phyloP scores from a whole-genome alignment of 2,113 vertebrate species.

The Thryonomys swinderianus region DNA sequence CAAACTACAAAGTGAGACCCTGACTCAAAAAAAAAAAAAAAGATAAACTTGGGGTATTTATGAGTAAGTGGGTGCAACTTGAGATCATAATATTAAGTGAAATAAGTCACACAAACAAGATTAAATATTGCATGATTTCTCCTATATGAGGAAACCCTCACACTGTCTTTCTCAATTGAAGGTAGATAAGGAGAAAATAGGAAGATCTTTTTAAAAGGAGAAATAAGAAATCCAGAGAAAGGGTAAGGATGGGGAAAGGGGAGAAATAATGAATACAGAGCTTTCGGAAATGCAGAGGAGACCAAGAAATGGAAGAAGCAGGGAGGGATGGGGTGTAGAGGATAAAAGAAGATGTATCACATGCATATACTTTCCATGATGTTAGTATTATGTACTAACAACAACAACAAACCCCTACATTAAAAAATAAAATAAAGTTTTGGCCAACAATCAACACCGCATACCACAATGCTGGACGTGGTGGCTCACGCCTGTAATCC shows the following conservation, averaged over 20 bases:
- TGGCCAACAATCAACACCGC: too few relatives aligned
- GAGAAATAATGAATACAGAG: background rate
- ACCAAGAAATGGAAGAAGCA: background rate
- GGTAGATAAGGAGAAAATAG: background rate
- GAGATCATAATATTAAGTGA: background rate
- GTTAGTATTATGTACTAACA: background rate
- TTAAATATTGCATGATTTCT: background rate
- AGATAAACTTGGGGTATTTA: background rate
- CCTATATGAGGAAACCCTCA: background rate
- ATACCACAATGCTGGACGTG: too few relatives aligned
- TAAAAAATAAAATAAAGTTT: background rate
- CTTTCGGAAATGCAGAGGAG: background rate
- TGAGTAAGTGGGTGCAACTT: background rate
- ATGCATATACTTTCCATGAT: background rate
- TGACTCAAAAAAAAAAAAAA: too few relatives aligned
- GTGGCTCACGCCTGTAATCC: too few relatives aligned
- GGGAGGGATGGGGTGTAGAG: too few relatives aligned
- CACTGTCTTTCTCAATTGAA: background rate
- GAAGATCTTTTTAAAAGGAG: background rate
- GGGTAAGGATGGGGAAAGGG: too few relatives aligned
- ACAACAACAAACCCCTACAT: background rate
- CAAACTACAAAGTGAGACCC: too few relatives aligned
- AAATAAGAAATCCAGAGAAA: background rate
- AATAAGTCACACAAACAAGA: background rate
- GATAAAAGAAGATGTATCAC: background rate